Percentiles rank a stretch among this genome's conserved stretches.
These are phyloP conservation scores for Psammodynastes pulverulentus DNA, from an alignment of 2,113 vertebrate species.

Conservation along the genomic window DNA sequence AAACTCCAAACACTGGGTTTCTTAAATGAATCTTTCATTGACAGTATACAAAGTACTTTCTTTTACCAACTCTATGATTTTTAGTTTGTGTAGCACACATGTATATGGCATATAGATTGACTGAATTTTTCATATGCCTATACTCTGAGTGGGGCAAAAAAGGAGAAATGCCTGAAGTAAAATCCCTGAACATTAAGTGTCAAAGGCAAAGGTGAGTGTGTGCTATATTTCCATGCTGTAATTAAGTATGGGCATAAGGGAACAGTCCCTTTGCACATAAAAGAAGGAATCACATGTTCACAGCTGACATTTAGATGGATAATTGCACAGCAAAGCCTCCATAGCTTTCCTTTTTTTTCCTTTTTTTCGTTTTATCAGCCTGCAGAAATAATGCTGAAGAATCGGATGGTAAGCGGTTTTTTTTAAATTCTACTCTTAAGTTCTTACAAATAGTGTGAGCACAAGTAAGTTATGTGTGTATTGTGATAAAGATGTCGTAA, in stretches of 20 bases:
- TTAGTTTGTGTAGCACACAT: neutral
- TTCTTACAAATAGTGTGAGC: neutral
- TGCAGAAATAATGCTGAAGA: slow-evolving; percentile 13
- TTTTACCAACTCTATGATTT: neutral
- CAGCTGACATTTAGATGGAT: slow-evolving; percentile 66
- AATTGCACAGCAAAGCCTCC: slow-evolving; percentile 59
- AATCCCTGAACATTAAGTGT: slow-evolving; percentile 41
- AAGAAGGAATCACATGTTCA: slow-evolving; percentile 55
- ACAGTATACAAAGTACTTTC: neutral
- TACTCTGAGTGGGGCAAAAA: slow-evolving; percentile 8
- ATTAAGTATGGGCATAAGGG: slow-evolving; percentile 58
- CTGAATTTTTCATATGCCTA: slow-evolving; percentile 1
- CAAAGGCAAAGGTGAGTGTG: slow-evolving; percentile 50
- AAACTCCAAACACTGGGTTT: neutral
- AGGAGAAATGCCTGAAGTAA: slow-evolving; percentile 36
- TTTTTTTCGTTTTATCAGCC: slow-evolving; percentile 22
- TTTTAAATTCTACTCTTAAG: neutral
- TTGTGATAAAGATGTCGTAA: neutral
- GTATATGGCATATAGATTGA: neutral
- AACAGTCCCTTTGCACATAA: slow-evolving; percentile 62
- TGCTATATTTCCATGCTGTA: slow-evolving; percentile 53
- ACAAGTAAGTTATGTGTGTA: neutral
- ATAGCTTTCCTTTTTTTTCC: slow-evolving; percentile 40
- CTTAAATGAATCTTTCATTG: neutral
- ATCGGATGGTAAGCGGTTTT: slow-evolving; percentile 1